Base-by-base conservation (phyloP, 1,140 invertebrate species). In the Cryptotermes secundus region DNA sequence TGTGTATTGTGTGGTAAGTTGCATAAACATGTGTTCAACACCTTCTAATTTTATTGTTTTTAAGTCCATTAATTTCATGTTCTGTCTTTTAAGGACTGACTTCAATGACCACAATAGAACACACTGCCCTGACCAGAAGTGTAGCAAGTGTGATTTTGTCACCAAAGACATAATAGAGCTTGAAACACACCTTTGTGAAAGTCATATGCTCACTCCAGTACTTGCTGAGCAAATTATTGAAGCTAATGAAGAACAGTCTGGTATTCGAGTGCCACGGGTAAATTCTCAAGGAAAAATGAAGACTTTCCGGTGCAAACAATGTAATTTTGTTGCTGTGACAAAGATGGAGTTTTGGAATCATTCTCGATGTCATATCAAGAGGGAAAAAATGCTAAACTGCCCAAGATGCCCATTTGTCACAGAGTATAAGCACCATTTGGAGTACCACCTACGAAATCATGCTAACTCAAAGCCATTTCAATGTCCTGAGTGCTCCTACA, bases 351-450 rank as follows among this genome's bases (percentile, higher is more conserved):
- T 97, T 87, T 99, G 98, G 98, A 93, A 95, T 22, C 99, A 99
- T 89, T 93, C 93, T n/a, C 93, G 94, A 79, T 91, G 90, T 12
- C 99, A 99, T 90, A 99, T 99, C 85, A 97, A 97, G 86, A 93
- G 93, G 0, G 98, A 99, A 85, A 99, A 98, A 88, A 91, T 98
- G 84, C 90, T 99, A 2, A 94, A 93, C 45, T 99, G 99, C 87
- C 94, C 95, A 1, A 94, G 96, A 87, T 99, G 99, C 88, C 95
- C 96, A 0, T 99, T 99, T 89, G 97, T 99, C 0, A 99, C 99
- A 0, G 98, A 99, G 88, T 98, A 98, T 90, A 99, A 99, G 87
- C 99, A 99, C 89, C 99, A 99, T 87, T 89, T 99, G 24, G 98
- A 99, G 87, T 99, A 99, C 88, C 99, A 99, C 89, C 92, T 99